Conservation (phyloP, 2,888 invertebrate species). For the Hypolimnas misippus region DNA sequence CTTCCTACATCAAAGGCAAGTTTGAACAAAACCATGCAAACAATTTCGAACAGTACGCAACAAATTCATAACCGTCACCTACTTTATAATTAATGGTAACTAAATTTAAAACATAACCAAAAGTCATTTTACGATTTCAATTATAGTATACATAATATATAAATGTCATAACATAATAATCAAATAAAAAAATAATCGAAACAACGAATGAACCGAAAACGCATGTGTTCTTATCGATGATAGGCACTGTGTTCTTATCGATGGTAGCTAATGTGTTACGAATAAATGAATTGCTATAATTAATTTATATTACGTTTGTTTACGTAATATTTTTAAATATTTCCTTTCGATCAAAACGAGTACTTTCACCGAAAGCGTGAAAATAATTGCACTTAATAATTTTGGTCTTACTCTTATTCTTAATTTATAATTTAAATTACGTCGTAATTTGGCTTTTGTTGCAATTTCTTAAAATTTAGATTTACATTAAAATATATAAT, state of each 20-base stretch:
- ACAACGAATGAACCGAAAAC: not conserved
- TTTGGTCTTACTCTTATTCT: conserved; percentile 14
- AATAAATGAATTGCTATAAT: not conserved
- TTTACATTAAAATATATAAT: conserved; percentile 16
- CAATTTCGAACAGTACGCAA: conserved; percentile 21
- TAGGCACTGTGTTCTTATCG: not conserved
- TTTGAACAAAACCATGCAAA: conserved; percentile 17
- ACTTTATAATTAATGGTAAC: conserved; percentile 46
- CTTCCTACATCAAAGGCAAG: conserved; percentile 17
- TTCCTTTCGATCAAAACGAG: not conserved
- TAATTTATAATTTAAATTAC: conserved; percentile 21
- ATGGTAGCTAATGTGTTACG: not conserved
- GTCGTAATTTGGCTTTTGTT: conserved; percentile 18
- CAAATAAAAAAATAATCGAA: too few species aligned
- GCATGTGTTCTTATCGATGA: not conserved
- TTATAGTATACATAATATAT: too few species aligned
- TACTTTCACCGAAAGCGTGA: conserved; percentile 19
- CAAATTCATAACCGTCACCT: conserved; percentile 47
- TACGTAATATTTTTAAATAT: not conserved
- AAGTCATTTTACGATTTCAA: not conserved
- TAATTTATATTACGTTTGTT: not conserved
- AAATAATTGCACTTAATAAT: conserved; percentile 23
- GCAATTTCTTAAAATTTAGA: conserved; percentile 7
- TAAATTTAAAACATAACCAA: conserved; percentile 33
- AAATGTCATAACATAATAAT: not conserved